Conservation (phyloP, 2,113 vertebrate genomes). For the Ictalurus punctatus region DNA sequence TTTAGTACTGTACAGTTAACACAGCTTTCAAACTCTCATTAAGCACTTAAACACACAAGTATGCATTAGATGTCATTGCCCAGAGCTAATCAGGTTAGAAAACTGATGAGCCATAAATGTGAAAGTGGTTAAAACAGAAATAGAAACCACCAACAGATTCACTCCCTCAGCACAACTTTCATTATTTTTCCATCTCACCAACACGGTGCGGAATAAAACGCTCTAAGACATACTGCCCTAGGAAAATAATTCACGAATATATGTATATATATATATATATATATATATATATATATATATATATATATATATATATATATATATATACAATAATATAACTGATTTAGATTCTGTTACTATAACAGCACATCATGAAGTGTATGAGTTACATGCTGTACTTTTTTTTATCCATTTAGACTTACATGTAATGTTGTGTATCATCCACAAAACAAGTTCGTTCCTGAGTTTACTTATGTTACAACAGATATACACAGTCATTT, state of each 20-base stretch:
- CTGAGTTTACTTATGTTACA: not conserved
- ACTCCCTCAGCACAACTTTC: slow-evolving; percentile 14
- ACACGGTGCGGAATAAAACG: slow-evolving; percentile 13
- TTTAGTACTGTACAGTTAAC: slow-evolving; percentile 24
- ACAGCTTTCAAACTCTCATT: slow-evolving; percentile 37
- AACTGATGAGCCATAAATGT: slow-evolving; percentile 35
- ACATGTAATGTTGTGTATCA: not conserved
- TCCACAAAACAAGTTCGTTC: not conserved
- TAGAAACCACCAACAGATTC: slow-evolving; percentile 41
- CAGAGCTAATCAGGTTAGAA: slow-evolving; percentile 5
- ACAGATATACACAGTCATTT: not conserved
- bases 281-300: too few relatives aligned
- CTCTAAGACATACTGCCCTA: not conserved
- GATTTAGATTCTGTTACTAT: not conserved
- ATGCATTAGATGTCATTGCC: slow-evolving; percentile 31
- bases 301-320: too few relatives aligned
- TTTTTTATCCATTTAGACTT: not conserved
- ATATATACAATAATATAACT: too few relatives aligned
- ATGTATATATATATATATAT: too few relatives aligned
- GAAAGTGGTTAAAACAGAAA: slow-evolving; percentile 25
- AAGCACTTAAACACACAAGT: slow-evolving; percentile 44
- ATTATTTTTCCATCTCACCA: slow-evolving; percentile 27
- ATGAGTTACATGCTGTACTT: not conserved
- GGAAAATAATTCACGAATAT: not conserved
- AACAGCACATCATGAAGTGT: not conserved